These are phyloP conservation scores for Pedionomus torquatus DNA, from an alignment of 2,113 vertebrate genomes.

Conservation along the genomic window DNA sequence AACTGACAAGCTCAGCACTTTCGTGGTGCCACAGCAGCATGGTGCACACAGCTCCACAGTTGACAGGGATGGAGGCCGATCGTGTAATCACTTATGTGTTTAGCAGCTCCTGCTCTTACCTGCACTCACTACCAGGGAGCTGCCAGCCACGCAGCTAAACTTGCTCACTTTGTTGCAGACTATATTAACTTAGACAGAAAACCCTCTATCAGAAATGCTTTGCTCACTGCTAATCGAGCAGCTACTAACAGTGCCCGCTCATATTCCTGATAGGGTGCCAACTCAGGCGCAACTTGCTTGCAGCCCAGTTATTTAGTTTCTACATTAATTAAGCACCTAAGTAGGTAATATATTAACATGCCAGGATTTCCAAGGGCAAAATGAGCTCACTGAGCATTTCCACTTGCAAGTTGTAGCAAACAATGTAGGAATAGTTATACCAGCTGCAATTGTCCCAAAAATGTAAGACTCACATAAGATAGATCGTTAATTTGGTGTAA, in stretches of 20 bases:
- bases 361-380: background rate
- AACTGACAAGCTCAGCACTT: background rate
- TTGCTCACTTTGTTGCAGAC: background rate
- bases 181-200: background rate
- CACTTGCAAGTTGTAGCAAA: background rate
- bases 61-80: background rate
- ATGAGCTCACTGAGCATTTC: background rate
- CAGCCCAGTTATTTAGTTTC: background rate
- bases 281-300: background rate
- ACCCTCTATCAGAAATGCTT: background rate
- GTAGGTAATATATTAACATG: background rate
- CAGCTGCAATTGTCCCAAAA: background rate
- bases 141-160: background rate
- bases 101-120: background rate
- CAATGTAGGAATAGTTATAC: background rate
- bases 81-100: background rate
- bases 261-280: background rate
- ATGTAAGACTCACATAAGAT: background rate
- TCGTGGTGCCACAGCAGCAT: accelerated
- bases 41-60: accelerated
- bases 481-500: background rate
- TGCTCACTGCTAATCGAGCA: accelerated
- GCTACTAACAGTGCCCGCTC: background rate
- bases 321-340: constrained; percentile 7
- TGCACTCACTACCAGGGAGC: background rate